Conservation (phyloP, 2,113 vertebrate species). For the Antidorcas marsupialis region DNA sequence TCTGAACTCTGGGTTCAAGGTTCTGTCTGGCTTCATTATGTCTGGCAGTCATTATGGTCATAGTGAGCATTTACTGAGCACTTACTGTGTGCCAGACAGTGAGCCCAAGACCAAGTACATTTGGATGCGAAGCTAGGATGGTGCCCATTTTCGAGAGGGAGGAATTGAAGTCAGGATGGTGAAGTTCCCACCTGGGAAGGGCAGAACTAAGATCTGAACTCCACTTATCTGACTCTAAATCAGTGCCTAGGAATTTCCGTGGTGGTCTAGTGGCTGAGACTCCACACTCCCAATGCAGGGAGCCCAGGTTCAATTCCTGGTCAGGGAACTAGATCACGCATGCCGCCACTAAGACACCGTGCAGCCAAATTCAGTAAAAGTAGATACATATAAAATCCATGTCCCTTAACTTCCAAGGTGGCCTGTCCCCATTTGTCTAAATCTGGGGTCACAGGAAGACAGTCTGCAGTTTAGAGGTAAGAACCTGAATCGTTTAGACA, state of each 20-base stretch:
- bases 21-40: not conserved
- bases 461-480: not conserved
- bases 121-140: not conserved
- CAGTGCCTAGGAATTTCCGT: not conserved
- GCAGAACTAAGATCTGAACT: not conserved
- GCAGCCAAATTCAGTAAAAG: not conserved
- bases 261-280: not conserved
- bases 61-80: not conserved
- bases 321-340: not conserved
- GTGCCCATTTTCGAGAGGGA: not conserved
- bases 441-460: not conserved
- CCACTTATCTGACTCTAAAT: not conserved
- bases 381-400: not conserved
- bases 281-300: not conserved
- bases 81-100: not conserved
- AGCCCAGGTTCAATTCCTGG: not conserved
- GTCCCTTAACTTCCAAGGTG: not conserved
- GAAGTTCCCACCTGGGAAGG: not conserved
- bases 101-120: not conserved
- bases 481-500: not conserved
- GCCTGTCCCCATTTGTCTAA: not conserved
- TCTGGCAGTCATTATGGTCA: rapidly evolving
- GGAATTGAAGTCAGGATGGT: not conserved
- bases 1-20: not conserved
- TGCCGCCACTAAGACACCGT: not conserved